phyloP scores from a whole-genome alignment of 2,797 vertebrate genomes.

The Rhinichthys osculus region DNA sequence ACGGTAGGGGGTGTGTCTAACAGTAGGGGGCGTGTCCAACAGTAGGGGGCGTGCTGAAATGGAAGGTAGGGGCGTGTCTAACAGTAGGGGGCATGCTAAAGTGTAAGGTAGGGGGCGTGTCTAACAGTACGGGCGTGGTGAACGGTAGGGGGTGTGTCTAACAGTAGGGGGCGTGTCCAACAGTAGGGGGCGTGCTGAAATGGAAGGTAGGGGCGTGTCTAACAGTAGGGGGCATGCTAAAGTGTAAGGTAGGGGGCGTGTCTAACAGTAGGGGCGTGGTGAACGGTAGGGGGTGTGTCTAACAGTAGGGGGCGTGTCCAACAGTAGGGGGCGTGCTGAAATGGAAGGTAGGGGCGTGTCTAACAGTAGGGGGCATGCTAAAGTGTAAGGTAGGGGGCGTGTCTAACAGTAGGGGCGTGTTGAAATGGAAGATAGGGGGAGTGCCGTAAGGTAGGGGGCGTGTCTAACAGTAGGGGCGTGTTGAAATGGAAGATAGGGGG shows the following conservation, averaged over 20 bases:
- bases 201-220: neutral
- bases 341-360: too few relatives aligned
- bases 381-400: too few relatives aligned
- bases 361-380: neutral
- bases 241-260: too few relatives aligned
- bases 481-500: neutral
- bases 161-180: rapidly evolving
- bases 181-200: rapidly evolving
- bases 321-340: neutral
- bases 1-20: too few relatives aligned
- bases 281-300: neutral
- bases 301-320: neutral
- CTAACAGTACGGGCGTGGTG: rapidly evolving
- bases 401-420: neutral
- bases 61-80: too few relatives aligned
- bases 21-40: too few relatives aligned
- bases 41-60: too few relatives aligned
- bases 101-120: too few relatives aligned
- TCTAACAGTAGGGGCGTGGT: rapidly evolving
- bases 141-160: neutral
- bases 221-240: neutral
- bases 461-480: neutral
- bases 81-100: too few relatives aligned
- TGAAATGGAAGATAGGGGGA: too few relatives aligned
- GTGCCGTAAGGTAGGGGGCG: rapidly evolving